Percentiles rank a stretch among this genome's conserved stretches.
phyloP scores from a whole-genome alignment of 2,113 vertebrate species.

The Dicaeum eximium region DNA sequence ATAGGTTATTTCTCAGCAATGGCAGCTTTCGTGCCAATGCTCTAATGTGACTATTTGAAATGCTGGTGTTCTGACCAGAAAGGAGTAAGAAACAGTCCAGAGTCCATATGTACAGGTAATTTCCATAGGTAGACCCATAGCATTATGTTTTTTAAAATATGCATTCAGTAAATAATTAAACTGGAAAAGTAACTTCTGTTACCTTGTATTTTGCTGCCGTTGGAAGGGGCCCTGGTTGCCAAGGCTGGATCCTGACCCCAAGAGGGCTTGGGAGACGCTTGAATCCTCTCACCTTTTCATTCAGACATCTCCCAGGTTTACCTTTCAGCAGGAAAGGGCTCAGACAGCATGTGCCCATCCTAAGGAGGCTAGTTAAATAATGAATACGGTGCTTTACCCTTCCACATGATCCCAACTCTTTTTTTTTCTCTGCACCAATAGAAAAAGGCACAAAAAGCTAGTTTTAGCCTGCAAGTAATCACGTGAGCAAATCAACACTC shows the following conservation, averaged over 20 bases:
- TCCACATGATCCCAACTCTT: not conserved
- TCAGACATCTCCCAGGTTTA: not conserved
- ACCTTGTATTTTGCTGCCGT: not conserved
- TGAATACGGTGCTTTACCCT: not conserved
- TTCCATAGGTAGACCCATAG: not conserved
- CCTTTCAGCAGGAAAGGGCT: not conserved
- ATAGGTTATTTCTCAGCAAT: not conserved
- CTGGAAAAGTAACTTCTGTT: not conserved
- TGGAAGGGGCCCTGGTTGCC: not conserved
- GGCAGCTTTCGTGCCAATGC: not conserved
- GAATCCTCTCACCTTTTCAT: not conserved
- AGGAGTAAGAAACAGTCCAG: not conserved
- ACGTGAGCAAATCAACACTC: not conserved
- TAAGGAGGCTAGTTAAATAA: not conserved
- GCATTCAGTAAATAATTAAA: not conserved
- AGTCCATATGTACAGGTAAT: not conserved
- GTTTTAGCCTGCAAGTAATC: not conserved
- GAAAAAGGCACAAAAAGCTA: not conserved
- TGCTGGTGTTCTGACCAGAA: not conserved
- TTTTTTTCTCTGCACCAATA: not conserved
- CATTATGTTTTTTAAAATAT: not conserved
- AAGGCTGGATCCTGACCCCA: not conserved
- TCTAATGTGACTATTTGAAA: not conserved
- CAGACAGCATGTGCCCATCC: rapidly evolving
- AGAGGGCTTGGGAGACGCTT: not conserved